A percentile compares a stretch with the other conserved stretches of the same genome.
Conservation (phyloP, 1,140 invertebrate genomes). For the Pomacea maculata region DNA sequence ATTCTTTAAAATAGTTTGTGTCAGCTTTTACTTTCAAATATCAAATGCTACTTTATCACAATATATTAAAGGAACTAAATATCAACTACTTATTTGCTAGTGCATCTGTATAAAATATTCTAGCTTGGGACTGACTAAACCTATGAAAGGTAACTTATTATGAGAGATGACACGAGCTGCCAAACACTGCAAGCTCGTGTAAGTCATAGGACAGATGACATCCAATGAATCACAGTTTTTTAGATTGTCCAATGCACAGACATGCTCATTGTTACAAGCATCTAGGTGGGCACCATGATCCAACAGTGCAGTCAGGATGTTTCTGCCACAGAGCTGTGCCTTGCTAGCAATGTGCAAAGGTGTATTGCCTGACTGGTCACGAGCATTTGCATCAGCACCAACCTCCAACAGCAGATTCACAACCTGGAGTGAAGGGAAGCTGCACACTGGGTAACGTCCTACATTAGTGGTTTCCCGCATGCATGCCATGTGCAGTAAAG, state of each 20-base stretch:
- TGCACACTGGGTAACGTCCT: conserved; percentile 77
- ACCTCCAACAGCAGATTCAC: conserved; percentile 81
- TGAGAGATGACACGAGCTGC: conserved; percentile 80
- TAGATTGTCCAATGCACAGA: conserved; percentile 75
- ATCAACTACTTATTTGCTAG: conserved; percentile 13
- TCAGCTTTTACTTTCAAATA: too few relatives aligned
- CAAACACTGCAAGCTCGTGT: conserved; percentile 81
- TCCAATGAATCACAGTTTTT: conserved; percentile 76
- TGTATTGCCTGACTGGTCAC: conserved; percentile 78
- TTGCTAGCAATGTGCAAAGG: conserved; percentile 81
- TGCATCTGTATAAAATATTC: conserved; percentile 85
- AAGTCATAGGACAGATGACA: conserved; percentile 75
- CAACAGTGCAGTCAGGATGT: conserved; percentile 76
- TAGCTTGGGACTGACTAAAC: conserved; percentile 76
- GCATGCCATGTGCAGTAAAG: conserved; percentile 86
- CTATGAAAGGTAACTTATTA: conserved; percentile 76
- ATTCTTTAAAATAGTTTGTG: too few relatives aligned
- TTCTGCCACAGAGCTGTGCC: conserved; percentile 64
- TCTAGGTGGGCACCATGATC: conserved; percentile 86
- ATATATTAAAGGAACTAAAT: too few relatives aligned
- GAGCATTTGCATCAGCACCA: conserved; percentile 81
- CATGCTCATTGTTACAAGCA: conserved; percentile 80
- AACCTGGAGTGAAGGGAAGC: conserved; percentile 79
- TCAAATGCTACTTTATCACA: too few relatives aligned
- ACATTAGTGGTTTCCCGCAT: conserved; percentile 69